A percentile compares a stretch with the other conserved stretches of the same genome.
Evolutionary conservation across 2,113 vertebrate genomes (phyloP).

Genomic region (Oceanodroma tethys): DNA sequence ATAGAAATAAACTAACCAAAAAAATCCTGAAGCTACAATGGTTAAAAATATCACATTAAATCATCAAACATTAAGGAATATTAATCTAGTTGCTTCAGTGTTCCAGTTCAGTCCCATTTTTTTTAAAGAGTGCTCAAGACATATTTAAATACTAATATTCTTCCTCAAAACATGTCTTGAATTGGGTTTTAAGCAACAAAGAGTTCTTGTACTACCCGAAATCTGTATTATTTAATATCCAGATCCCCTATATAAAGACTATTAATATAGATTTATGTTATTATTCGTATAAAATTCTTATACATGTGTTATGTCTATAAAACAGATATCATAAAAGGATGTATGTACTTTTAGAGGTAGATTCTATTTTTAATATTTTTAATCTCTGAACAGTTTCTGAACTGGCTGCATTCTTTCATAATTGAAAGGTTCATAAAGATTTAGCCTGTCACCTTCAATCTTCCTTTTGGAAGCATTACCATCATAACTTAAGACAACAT

Average conservation of each 20-base stretch:
- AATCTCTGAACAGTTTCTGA: background rate
- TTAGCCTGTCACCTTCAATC: constrained; percentile 40
- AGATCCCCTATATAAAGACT: background rate
- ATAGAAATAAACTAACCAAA: background rate
- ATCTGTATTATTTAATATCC: background rate
- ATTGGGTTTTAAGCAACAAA: background rate
- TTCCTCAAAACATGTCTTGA: background rate
- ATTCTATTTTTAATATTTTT: background rate
- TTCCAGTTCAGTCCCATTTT: background rate
- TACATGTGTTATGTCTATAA: background rate
- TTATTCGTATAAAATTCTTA: background rate
- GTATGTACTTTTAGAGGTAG: background rate
- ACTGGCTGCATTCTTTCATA: constrained; percentile 23
- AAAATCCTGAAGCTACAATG: background rate
- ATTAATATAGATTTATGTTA: background rate
- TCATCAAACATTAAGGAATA: rapidly evolving
- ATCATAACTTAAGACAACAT: constrained; percentile 64
- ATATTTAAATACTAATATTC: background rate
- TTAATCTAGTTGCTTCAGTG: background rate
- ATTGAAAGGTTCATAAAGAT: constrained; percentile 61
- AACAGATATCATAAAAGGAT: background rate
- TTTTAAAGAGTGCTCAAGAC: background rate
- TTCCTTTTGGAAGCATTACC: constrained; percentile 26
- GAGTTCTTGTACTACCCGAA: background rate
- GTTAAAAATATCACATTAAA: background rate